Conservation (phyloP, 2,888 invertebrate species). For the Drosophila buzzatii region DNA sequence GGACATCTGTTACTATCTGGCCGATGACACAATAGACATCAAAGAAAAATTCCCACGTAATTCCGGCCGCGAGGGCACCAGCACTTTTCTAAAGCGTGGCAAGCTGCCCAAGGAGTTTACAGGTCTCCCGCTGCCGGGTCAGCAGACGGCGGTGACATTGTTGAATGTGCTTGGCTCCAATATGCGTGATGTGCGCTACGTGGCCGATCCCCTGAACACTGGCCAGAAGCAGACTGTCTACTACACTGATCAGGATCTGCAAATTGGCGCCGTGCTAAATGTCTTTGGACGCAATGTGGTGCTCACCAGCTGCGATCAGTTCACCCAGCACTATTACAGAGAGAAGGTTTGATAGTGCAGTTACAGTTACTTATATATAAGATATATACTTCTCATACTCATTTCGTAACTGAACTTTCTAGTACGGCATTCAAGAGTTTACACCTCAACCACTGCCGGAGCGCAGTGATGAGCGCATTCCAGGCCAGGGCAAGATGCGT, state of each 20-base stretch:
- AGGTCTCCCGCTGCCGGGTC: slow-evolving; percentile 86
- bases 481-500: slow-evolving; percentile 49
- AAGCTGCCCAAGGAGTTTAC: slow-evolving; percentile 89
- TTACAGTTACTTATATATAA: background rate
- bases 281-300: slow-evolving; percentile 93
- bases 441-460: slow-evolving; percentile 71
- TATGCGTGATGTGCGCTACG: slow-evolving; percentile 86
- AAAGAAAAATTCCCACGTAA: slow-evolving; percentile 90
- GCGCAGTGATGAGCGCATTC: slow-evolving; percentile 63
- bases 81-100: slow-evolving; percentile 90
- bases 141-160: slow-evolving; percentile 86
- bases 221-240: slow-evolving; percentile 84
- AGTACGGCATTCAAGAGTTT: slow-evolving; percentile 85
- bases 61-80: slow-evolving; percentile 90
- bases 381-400: background rate
- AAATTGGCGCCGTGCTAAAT: slow-evolving; percentile 92
- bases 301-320: slow-evolving; percentile 93
- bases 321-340: slow-evolving; percentile 93
- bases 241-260: slow-evolving; percentile 88
- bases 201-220: slow-evolving; percentile 87
- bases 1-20: slow-evolving; percentile 93
- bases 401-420: background rate
- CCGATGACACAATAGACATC: slow-evolving; percentile 95
- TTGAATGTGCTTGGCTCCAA: slow-evolving; percentile 88
- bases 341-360: slow-evolving; percentile 85